Conservation (phyloP, 2,888 invertebrate genomes). For the Balanococcus diminutus region DNA sequence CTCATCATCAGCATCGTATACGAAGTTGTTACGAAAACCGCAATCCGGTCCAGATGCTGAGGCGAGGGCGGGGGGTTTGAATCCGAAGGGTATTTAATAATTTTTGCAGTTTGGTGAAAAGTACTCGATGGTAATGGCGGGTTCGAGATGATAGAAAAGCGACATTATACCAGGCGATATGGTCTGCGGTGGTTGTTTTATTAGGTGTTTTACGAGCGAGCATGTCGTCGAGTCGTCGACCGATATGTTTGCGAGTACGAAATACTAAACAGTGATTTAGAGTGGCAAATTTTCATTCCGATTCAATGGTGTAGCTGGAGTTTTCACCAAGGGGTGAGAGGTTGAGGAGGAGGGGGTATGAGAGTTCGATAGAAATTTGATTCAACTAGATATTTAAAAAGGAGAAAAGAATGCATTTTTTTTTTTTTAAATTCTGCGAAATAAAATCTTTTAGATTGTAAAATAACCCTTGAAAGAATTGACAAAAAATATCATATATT, state of each 20-base stretch:
- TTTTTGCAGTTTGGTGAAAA: neutral
- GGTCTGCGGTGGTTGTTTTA: neutral
- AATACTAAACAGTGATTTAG: no score
- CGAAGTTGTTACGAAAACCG: neutral
- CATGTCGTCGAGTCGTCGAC: neutral
- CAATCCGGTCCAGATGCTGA: neutral
- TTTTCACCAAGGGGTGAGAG: no score
- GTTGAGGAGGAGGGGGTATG: no score
- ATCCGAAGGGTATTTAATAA: neutral
- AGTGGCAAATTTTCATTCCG: no score
- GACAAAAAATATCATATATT: no score
- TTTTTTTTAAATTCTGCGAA: no score
- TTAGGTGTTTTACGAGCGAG: neutral
- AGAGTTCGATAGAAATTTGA: no score
- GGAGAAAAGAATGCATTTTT: no score
- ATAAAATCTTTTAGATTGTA: no score
- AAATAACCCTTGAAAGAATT: no score
- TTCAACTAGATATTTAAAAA: no score
- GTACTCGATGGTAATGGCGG: neutral
- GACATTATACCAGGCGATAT: neutral
- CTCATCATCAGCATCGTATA: neutral
- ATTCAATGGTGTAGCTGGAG: no score
- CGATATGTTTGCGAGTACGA: neutral
- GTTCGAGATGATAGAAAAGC: neutral
- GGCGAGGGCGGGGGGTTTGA: neutral